Evolutionary conservation across 2,797 vertebrate genomes (phyloP).

Genomic region (Mastacembelus armatus): DNA sequence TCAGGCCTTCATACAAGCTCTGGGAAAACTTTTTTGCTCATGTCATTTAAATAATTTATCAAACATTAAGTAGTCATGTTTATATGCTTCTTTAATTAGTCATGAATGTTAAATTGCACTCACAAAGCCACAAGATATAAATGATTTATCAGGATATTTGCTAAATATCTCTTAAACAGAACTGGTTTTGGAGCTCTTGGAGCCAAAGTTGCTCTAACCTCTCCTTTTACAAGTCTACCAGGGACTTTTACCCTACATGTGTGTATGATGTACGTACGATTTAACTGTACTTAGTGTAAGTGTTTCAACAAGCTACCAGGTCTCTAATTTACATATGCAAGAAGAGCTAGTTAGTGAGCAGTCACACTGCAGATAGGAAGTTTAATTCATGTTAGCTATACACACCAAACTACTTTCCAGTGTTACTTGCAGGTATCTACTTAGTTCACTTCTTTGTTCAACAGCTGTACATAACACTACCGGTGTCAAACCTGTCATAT

Average conservation of each 20-base stretch:
- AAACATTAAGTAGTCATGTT: slow-evolving; percentile 29
- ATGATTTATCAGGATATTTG: slow-evolving; percentile 53
- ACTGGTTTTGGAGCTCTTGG: not conserved
- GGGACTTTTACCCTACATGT: not conserved
- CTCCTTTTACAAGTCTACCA: too few relatives aligned
- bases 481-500: not conserved
- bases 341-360: not conserved
- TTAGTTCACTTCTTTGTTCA: too few relatives aligned
- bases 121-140: slow-evolving; percentile 32
- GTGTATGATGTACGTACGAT: not conserved
- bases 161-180: slow-evolving; percentile 19
- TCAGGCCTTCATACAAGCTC: slow-evolving; percentile 1
- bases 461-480: not conserved
- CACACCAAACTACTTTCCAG: not conserved
- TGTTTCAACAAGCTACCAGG: not conserved
- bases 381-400: not conserved
- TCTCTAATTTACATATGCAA: not conserved
- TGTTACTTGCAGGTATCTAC: not conserved
- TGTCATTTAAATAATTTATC: slow-evolving; percentile 48
- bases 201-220: not conserved
- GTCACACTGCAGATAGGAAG: not conserved
- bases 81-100: slow-evolving; percentile 53
- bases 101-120: slow-evolving; percentile 48
- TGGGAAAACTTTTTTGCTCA: not conserved
- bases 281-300: too few relatives aligned